Evolutionary conservation across 1,140 invertebrate genomes (phyloP), one percentile per base, ranked within the genome.

Genomic region (Archivesica marissinica): DNA sequence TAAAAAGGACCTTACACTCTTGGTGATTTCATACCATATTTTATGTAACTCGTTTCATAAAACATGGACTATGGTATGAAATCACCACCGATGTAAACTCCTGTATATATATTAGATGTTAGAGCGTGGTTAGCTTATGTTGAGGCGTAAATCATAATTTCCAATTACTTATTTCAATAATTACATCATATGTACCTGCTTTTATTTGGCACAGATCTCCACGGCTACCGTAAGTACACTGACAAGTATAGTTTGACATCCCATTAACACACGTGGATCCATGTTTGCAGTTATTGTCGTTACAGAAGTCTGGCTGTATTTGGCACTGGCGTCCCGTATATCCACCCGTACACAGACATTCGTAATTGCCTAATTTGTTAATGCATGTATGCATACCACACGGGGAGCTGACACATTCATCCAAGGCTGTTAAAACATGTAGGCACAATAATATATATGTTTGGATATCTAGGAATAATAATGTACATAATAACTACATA

Each of bases 301-400:
- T 50, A 25, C 68, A 72, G 28, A 28, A 41, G 35, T 72, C 41
- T 15, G 41, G 39, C 17, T 30, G n/a, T 15, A 33, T 28, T 33
- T 72, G 39, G n/a, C 68, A 72, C 23, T 47, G 39, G 28, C 11
- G 28, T 30, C 68, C 68, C 15, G n/a, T 44, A 44, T 28, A 72
- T 50, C 68, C 68, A 17, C 28, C 68, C 28, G 68, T 25, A 33
- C 68, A 72, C 15, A 33, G 9, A 20, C 68, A 72, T 11, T 44
- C 28, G 33, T 47, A 72, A 30, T 25, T 20, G n/a, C 23, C 41
- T 38, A 47, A 25, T 30, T 33, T 50, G 28, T 72, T 44, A 2
- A 44, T 20, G 28, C 68, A 72, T 72, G 20, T 33, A 25, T 72
- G 15, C 66, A 25, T 17, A 13, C 41, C 39, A 50, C 68, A 72